Evolutionary conservation across 2,888 invertebrate genomes (phyloP).

Genomic region (Macaria notata): DNA sequence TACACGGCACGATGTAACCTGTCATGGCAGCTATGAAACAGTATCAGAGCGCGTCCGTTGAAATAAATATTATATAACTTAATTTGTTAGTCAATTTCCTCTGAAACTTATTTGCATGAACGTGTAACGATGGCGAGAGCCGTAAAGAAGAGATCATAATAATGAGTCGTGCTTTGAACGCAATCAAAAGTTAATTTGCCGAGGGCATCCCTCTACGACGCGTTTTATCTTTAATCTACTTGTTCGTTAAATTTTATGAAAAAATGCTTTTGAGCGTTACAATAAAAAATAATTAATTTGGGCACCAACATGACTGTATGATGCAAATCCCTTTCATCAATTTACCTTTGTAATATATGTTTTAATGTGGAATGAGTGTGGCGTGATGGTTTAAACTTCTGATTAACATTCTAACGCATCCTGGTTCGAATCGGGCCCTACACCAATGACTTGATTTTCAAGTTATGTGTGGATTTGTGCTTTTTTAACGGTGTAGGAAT

Average conservation of each 20-base stretch:
- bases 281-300: too few relatives aligned
- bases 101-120: slow-evolving; percentile 15
- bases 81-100: slow-evolving; percentile 17
- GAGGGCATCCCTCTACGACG: not conserved
- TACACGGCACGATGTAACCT: slow-evolving; percentile 1
- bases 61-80: not conserved
- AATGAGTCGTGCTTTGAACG: slow-evolving; percentile 11
- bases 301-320: too few relatives aligned
- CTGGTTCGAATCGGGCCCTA: too few relatives aligned
- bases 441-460: too few relatives aligned
- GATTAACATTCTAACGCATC: too few relatives aligned
- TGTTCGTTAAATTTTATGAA: not conserved
- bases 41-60: not conserved
- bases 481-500: too few relatives aligned
- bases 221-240: not conserved
- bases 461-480: too few relatives aligned
- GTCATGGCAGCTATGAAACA: slow-evolving; percentile 1
- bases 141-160: slow-evolving; percentile 17
- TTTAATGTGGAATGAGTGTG: too few relatives aligned
- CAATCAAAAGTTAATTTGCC: slow-evolving; percentile 18
- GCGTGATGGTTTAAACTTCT: too few relatives aligned
- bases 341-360: too few relatives aligned
- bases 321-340: too few relatives aligned
- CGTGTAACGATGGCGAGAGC: slow-evolving; percentile 8
- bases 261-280: too few relatives aligned